Evolutionary conservation across 2,797 vertebrate species (phyloP).

Genomic region (Australoheros facetus): DNA sequence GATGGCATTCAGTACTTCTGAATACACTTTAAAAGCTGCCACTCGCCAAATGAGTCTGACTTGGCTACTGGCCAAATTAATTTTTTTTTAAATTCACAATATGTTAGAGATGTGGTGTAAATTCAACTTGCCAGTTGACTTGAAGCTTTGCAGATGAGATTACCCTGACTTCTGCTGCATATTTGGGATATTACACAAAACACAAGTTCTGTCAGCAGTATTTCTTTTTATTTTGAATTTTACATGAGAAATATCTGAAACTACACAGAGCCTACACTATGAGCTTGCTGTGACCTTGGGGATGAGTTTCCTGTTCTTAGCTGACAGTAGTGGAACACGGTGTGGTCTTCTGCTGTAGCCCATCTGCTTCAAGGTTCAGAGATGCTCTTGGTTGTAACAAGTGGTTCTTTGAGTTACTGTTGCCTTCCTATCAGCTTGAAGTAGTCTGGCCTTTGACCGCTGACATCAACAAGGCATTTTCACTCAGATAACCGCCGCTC

Average conservation of each 20-base stretch:
- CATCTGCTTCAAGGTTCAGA: background rate
- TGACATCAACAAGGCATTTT: background rate
- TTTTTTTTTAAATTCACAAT: background rate
- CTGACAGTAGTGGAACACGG: background rate
- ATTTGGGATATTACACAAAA: slow-evolving; percentile 2
- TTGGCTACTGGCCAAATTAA: slow-evolving; percentile 9
- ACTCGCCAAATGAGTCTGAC: background rate
- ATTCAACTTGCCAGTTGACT: background rate
- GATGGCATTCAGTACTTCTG: background rate
- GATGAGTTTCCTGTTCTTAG: background rate
- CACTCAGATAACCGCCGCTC: background rate
- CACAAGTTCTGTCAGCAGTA: background rate
- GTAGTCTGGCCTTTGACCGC: background rate
- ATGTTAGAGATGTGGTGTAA: background rate
- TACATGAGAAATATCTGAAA: background rate
- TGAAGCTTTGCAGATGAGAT: background rate
- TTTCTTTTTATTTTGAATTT: background rate
- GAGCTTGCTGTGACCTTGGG: background rate
- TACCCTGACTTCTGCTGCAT: background rate
- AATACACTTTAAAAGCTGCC: slow-evolving; percentile 4
- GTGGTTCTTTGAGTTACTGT: background rate
- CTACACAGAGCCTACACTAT: background rate
- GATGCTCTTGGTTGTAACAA: background rate
- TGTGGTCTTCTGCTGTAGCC: background rate
- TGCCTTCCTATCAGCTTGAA: background rate